Percentiles rank a stretch among this genome's conserved stretches.
These are phyloP conservation scores for Clarias gariepinus DNA, from an alignment of 2,113 vertebrate genomes.

Conservation along the genomic window DNA sequence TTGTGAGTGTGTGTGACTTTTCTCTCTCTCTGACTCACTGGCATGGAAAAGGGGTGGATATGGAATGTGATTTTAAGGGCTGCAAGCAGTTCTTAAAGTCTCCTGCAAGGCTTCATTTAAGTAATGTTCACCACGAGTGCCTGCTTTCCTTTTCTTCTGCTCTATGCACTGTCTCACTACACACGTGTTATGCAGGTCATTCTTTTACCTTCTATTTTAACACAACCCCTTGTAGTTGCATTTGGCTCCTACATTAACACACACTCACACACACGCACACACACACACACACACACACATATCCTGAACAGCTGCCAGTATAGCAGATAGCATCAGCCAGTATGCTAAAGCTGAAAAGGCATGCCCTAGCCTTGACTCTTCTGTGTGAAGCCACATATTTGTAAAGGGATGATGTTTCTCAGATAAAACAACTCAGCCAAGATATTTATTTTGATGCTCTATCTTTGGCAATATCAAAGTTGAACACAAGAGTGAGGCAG, in stretches of 20 bases:
- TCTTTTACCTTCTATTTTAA: slow-evolving; percentile 44
- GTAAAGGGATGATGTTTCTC: slow-evolving; percentile 26
- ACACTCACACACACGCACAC: slow-evolving; percentile 3
- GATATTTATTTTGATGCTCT: slow-evolving; percentile 40
- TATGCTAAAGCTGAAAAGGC: slow-evolving; percentile 23
- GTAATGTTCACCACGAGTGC: neutral
- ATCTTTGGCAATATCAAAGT: slow-evolving; percentile 30
- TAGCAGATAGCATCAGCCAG: slow-evolving; percentile 7
- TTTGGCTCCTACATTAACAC: slow-evolving; percentile 1
- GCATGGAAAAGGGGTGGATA: neutral
- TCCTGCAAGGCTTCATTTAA: neutral
- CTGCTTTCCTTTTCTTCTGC: slow-evolving; percentile 6
- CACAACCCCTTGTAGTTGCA: neutral
- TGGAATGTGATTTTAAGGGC: slow-evolving; percentile 17
- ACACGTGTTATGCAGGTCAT: slow-evolving; percentile 9
- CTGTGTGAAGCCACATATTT: slow-evolving; percentile 33
- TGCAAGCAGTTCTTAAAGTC: slow-evolving; percentile 20
- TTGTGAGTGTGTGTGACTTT: neutral
- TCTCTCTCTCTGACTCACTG: slow-evolving; percentile 13
- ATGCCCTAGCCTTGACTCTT: slow-evolving; percentile 26
- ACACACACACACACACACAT: slow-evolving; percentile 14
- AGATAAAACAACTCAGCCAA: slow-evolving; percentile 40
- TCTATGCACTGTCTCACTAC: slow-evolving; percentile 5
- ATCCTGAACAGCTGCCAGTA: slow-evolving; percentile 29
- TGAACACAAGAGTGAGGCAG: slow-evolving; percentile 13